Conservation (phyloP, 2,113 vertebrate genomes). For the Herpetotheres cachinnans region DNA sequence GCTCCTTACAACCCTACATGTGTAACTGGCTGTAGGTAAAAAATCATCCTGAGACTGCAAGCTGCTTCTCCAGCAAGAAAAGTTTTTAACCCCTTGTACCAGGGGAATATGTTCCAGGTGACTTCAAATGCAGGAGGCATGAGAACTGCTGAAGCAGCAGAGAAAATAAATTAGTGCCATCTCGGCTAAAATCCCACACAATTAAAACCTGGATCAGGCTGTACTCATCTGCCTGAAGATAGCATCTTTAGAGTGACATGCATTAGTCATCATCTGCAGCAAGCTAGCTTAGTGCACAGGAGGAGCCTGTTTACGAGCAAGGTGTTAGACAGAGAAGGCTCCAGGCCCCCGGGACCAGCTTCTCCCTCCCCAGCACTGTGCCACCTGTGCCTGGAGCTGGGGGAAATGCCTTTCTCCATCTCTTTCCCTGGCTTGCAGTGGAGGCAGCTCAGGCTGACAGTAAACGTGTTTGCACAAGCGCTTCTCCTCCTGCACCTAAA, state of each 20-base stretch:
- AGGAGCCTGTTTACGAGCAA: background rate
- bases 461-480: background rate
- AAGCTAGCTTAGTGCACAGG: background rate
- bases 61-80: constrained; percentile 12
- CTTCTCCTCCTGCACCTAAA: background rate
- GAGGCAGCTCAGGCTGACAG: background rate
- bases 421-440: background rate
- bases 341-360: background rate
- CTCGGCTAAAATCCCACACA: constrained; percentile 74
- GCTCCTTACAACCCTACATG: background rate
- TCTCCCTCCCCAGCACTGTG: background rate
- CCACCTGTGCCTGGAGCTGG: background rate
- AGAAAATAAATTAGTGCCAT: constrained; percentile 64
- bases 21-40: background rate
- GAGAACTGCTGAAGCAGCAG: constrained; percentile 70
- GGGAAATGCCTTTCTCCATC: background rate
- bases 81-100: constrained; percentile 64
- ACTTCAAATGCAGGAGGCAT: constrained; percentile 44
- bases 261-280: constrained; percentile 59
- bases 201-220: constrained; percentile 72
- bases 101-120: constrained; percentile 41
- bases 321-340: background rate
- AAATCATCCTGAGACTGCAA: background rate
- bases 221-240: constrained; percentile 50
- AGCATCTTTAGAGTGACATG: constrained; percentile 61